Conservation (phyloP, 2,797 vertebrate species). For the Argya squamiceps region DNA sequence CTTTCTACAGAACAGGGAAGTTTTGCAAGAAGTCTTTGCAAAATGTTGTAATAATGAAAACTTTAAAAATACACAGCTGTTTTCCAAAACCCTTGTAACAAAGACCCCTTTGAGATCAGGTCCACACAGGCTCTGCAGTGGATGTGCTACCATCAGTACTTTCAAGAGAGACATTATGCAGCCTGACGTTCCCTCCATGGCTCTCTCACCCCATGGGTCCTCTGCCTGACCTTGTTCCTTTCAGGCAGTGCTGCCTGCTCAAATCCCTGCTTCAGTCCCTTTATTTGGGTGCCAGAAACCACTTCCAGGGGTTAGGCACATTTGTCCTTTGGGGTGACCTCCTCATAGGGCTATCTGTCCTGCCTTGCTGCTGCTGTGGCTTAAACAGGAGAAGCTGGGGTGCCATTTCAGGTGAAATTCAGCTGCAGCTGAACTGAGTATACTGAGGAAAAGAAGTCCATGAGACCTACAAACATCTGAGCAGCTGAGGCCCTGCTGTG, state of each 20-base stretch:
- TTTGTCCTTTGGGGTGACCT: neutral
- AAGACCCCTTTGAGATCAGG: conserved; percentile 39
- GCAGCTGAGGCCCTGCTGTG: neutral
- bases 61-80: conserved; percentile 54
- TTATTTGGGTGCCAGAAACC: neutral
- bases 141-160: conserved; percentile 15
- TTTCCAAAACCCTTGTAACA: conserved; percentile 21
- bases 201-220: neutral
- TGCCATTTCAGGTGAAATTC: neutral
- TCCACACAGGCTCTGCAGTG: neutral
- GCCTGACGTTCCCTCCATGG: neutral
- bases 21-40: conserved; percentile 58
- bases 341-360: neutral
- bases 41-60: conserved; percentile 62
- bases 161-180: conserved; percentile 45
- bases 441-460: neutral
- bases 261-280: neutral
- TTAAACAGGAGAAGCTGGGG: neutral
- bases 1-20: neutral
- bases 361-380: neutral
- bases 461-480: neutral
- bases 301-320: neutral
- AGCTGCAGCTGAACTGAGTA: neutral
- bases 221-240: neutral
- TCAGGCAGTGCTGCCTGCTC: neutral